phyloP scores from a whole-genome alignment of 2,113 vertebrate genomes.

The Petroica traversi region DNA sequence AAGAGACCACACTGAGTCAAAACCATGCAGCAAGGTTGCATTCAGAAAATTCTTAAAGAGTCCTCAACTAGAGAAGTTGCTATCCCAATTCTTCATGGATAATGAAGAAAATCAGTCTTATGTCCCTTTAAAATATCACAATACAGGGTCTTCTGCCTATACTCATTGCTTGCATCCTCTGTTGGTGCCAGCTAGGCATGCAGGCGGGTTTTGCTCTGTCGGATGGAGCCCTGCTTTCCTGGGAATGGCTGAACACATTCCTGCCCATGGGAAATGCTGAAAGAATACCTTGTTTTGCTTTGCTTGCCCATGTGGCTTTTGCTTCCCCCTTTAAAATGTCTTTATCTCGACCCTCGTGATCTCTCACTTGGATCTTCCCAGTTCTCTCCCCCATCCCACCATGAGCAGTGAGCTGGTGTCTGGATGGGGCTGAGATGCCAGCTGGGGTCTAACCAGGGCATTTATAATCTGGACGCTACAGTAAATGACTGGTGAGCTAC shows the following conservation, averaged over 20 bases:
- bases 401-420: neutral
- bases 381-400: neutral
- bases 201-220: neutral
- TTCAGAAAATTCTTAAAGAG: neutral
- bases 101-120: neutral
- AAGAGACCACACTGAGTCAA: neutral
- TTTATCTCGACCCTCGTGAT: neutral
- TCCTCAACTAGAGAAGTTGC: neutral
- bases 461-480: neutral
- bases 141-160: neutral
- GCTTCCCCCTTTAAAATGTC: neutral
- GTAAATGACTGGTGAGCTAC: neutral
- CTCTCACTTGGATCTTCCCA: neutral
- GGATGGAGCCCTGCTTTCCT: neutral
- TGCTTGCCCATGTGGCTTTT: fast-evolving
- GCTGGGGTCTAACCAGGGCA: neutral
- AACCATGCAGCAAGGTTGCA: neutral
- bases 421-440: neutral
- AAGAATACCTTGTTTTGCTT: neutral
- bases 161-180: neutral
- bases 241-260: neutral
- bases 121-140: neutral
- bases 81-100: neutral
- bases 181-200: neutral
- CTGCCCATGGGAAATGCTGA: neutral